Conservation (phyloP, 2,888 invertebrate species). For the Netelia melanura region DNA sequence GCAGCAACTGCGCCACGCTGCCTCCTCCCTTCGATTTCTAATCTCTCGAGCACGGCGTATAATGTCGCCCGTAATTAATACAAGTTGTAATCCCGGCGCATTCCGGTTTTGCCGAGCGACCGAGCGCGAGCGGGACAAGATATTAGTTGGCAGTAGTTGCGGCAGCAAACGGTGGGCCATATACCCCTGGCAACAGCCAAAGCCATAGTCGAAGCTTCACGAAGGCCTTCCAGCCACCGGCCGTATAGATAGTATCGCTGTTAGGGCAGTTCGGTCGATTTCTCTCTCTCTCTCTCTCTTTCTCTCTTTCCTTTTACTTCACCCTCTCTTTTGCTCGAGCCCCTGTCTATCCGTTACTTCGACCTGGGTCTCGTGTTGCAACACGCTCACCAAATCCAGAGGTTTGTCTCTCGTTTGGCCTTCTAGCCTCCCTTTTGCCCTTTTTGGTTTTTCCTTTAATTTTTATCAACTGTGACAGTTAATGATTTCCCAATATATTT, state of each 20-base stretch:
- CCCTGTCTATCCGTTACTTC: conserved; percentile 44
- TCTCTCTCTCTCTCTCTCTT: conserved; percentile 31
- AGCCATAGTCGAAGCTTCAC: conserved; percentile 47
- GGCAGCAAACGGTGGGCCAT: conserved; percentile 65
- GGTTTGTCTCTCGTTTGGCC: neutral
- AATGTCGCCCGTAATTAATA: conserved; percentile 84
- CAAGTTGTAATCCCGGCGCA: conserved; percentile 83
- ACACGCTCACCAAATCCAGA: neutral
- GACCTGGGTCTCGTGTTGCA: conserved; percentile 43
- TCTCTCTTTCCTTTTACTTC: conserved; percentile 43
- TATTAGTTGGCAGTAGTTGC: conserved; percentile 80
- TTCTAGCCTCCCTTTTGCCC: neutral
- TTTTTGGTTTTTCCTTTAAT: neutral
- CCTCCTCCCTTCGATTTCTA: conserved; percentile 82
- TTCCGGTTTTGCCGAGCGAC: conserved; percentile 81
- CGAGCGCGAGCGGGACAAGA: conserved; percentile 78
- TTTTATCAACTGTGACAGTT: neutral
- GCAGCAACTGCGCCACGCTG: conserved; percentile 61
- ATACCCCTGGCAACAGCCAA: conserved; percentile 61
- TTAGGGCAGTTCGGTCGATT: conserved; percentile 74
- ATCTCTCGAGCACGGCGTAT: conserved; percentile 80
- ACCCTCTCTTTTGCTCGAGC: conserved; percentile 57
- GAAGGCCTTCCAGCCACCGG: conserved; percentile 68
- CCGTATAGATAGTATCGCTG: conserved; percentile 81
- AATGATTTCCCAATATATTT: neutral